phyloP scores from a whole-genome alignment of 2,888 invertebrate species.

The Pseudeuparius sepicola region DNA sequence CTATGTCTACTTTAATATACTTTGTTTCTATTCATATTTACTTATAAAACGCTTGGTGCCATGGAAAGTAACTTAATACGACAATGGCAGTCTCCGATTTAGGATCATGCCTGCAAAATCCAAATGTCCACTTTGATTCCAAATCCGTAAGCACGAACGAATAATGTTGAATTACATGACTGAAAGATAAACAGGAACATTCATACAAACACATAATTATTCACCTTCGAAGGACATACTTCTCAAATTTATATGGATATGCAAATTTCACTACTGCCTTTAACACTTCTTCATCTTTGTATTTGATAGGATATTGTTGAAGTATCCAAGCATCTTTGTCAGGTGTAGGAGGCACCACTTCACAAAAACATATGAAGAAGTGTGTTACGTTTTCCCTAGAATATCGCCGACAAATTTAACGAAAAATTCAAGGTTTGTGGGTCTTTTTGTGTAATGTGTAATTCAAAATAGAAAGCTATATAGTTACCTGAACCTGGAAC shows the following conservation, averaged over 20 bases:
- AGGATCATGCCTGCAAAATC: constrained; percentile 93
- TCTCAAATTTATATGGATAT: constrained; percentile 73
- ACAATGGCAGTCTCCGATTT: constrained; percentile 78
- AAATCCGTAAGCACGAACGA: constrained; percentile 93
- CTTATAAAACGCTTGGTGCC: constrained; percentile 95
- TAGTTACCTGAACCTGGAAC: no score
- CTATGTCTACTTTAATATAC: no score
- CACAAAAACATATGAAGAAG: constrained; percentile 75
- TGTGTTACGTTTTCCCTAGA: constrained; percentile 68
- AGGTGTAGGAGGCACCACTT: constrained; percentile 59
- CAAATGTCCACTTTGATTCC: constrained; percentile 94
- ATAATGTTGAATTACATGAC: constrained; percentile 82
- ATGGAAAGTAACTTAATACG: constrained; percentile 81
- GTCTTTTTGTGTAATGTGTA: no score
- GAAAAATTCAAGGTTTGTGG: no score
- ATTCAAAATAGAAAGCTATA: no score
- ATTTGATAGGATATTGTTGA: constrained; percentile 76
- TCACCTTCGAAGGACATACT: constrained; percentile 40
- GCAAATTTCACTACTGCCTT: constrained; percentile 85
- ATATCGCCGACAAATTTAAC: no score
- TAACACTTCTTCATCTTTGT: constrained; percentile 74
- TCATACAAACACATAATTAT: constrained; percentile 3
- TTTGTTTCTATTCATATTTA: constrained; percentile 46
- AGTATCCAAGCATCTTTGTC: constrained; percentile 61
- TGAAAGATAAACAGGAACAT: constrained; percentile 40